phyloP scores from a whole-genome alignment of 2,888 invertebrate genomes.

The Serrognathus titanus region DNA sequence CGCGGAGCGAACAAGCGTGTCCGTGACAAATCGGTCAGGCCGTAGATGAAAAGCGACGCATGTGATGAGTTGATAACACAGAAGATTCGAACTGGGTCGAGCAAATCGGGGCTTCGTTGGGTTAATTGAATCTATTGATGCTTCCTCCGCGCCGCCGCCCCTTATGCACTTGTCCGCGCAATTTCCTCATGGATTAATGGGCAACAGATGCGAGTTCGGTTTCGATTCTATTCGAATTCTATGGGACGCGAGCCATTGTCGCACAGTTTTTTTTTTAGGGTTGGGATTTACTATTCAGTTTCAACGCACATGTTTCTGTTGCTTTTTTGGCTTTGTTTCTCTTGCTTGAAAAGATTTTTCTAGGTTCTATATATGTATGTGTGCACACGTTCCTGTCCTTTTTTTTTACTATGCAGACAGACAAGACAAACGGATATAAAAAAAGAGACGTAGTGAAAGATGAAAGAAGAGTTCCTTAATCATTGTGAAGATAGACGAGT shows the following conservation, averaged over 20 bases:
- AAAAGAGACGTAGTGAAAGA: too few relatives aligned
- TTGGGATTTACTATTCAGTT: not conserved
- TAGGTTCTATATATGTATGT: too few relatives aligned
- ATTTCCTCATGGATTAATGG: not conserved
- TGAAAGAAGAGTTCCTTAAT: too few relatives aligned
- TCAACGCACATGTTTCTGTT: not conserved
- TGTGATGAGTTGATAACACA: not conserved
- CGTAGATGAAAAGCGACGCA: too few relatives aligned
- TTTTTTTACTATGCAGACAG: too few relatives aligned
- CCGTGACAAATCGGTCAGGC: conserved; percentile 1
- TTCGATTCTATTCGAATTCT: not conserved
- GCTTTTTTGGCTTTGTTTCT: not conserved
- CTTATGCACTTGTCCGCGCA: conserved; percentile 14
- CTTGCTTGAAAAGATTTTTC: not conserved
- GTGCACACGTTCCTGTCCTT: too few relatives aligned
- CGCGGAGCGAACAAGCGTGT: not conserved
- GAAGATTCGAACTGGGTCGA: not conserved
- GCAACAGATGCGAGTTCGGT: not conserved
- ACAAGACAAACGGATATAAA: too few relatives aligned
- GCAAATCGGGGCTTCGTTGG: conserved; percentile 5
- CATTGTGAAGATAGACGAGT: too few relatives aligned
- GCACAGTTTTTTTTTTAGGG: not conserved
- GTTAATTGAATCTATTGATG: conserved; percentile 25
- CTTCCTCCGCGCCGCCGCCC: conserved; percentile 16
- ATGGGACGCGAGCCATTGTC: not conserved